Evolutionary conservation across 2,113 vertebrate genomes (phyloP).

Genomic region (Vicugna pacos): DNA sequence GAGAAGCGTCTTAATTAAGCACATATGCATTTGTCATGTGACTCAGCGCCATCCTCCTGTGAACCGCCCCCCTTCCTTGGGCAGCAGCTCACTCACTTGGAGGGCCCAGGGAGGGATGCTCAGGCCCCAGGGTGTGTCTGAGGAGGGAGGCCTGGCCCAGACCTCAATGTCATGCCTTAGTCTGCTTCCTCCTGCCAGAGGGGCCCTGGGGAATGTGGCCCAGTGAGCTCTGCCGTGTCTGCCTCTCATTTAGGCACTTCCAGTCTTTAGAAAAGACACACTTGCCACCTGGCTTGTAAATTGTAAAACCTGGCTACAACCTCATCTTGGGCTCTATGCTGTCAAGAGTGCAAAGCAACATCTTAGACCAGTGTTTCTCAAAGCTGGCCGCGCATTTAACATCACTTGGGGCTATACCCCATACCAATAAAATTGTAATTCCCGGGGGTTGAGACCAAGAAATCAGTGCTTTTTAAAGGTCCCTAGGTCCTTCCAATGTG

Average conservation of each 20-base stretch:
- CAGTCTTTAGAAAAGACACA: conserved; percentile 23
- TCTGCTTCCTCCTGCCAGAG: neutral
- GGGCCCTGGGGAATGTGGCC: neutral
- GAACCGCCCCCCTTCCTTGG: neutral
- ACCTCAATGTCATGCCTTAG: neutral
- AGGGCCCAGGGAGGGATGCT: neutral
- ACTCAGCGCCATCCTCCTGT: neutral
- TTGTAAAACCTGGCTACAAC: neutral
- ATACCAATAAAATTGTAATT: conserved; percentile 24
- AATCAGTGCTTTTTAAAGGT: neutral
- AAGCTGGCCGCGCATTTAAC: neutral
- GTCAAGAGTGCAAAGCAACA: neutral
- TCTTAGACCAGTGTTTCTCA: neutral
- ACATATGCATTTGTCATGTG: neutral
- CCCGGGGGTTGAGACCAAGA: neutral
- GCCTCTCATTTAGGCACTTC: neutral
- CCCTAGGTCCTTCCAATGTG: neutral
- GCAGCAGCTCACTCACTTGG: conserved; percentile 19
- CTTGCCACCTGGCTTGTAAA: neutral
- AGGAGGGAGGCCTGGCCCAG: neutral
- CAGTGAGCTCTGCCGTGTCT: neutral
- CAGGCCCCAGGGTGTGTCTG: neutral
- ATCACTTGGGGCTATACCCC: neutral
- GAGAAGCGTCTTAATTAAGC: neutral
- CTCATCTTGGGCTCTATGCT: neutral